Evolutionary conservation across 2,888 invertebrate genomes (phyloP).

Genomic region (Conistra vaccinii): DNA sequence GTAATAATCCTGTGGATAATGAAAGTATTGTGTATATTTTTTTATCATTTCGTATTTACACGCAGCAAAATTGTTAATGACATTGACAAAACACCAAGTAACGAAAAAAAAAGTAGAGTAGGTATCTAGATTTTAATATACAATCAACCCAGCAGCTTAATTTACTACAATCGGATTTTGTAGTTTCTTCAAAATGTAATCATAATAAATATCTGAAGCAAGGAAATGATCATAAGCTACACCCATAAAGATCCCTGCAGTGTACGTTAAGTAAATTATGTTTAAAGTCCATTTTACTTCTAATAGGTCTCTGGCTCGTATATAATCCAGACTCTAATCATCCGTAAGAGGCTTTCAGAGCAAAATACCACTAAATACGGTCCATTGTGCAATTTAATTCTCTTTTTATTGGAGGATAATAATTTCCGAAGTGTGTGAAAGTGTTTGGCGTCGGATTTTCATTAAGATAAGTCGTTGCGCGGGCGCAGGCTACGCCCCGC

Average conservation of each 20-base stretch:
- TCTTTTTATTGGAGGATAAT: slow-evolving; percentile 57
- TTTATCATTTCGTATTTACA: no score
- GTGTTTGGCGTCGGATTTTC: slow-evolving; percentile 71
- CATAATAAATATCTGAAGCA: slow-evolving; percentile 17
- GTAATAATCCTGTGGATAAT: no score
- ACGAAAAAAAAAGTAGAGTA: not conserved
- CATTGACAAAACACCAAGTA: not conserved
- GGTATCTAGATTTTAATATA: not conserved
- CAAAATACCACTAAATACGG: slow-evolving; percentile 51
- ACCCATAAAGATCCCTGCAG: slow-evolving; percentile 2
- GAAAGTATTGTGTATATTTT: no score
- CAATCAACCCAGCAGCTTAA: not conserved
- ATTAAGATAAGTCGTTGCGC: slow-evolving; percentile 73
- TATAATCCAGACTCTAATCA: slow-evolving; percentile 47
- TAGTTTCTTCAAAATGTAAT: slow-evolving; percentile 17
- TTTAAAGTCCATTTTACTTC: slow-evolving; percentile 34
- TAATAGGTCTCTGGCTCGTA: slow-evolving; percentile 30
- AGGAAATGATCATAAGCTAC: not conserved
- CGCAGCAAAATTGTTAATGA: not conserved
- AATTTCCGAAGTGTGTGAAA: slow-evolving; percentile 62
- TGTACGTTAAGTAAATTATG: slow-evolving; percentile 19
- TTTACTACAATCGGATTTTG: not conserved
- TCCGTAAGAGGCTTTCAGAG: slow-evolving; percentile 38
- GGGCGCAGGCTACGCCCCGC: slow-evolving; percentile 64
- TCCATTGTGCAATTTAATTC: slow-evolving; percentile 56